Evolutionary conservation across 2,797 vertebrate species (phyloP), one percentile per base, ranked within the genome.

Genomic region (Podarcis lilfordi): DNA sequence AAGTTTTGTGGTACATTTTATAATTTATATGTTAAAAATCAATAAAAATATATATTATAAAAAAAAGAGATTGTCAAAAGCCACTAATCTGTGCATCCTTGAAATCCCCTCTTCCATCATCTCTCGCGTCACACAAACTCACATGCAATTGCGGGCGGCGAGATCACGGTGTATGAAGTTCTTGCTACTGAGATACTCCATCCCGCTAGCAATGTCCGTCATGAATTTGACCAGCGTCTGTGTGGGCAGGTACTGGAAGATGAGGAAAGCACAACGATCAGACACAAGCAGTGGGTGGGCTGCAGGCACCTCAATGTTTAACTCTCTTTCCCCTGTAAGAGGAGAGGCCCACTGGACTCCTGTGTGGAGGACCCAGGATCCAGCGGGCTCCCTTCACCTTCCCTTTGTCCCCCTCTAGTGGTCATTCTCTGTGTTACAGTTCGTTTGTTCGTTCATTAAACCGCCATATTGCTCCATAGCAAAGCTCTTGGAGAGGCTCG

Each of bases 81-180:
- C 37, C 17, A 3, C 5, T 15, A 3, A 61, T 23, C 17, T 79
- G 32, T 5, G 4, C 3, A 37, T 68, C 76, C 3, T 83, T 55
- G 2, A 76, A 55, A 7, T 13, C 35, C 11, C 59, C 71, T 9
- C 7, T 17, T n/a, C 9, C 25, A 4, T 5, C 9, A 29, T 21
- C 8, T 40, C 68, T 75, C 6, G 1, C 2, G 0, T 19, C 3
- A 5, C 0, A 27, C 13, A 92, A 55, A 55, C 98, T 97, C 95
- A 98, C 98, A 99, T 99, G 98, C 98, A 99, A 94, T 99, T 99
- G 43, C 98, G 97, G 83, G 98, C 98, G 0, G 98, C 98, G 8
- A 99, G 97, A 95, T 99, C 98, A 81, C 98, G 96, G 93, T 99
- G 98, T 90, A 99, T 98, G 96, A 98, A 98, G 91, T 97, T 98